Evolutionary conservation across 2,888 invertebrate genomes (phyloP), one percentile per base, ranked within the genome.

Genomic region (Epinotia bilunana): DNA sequence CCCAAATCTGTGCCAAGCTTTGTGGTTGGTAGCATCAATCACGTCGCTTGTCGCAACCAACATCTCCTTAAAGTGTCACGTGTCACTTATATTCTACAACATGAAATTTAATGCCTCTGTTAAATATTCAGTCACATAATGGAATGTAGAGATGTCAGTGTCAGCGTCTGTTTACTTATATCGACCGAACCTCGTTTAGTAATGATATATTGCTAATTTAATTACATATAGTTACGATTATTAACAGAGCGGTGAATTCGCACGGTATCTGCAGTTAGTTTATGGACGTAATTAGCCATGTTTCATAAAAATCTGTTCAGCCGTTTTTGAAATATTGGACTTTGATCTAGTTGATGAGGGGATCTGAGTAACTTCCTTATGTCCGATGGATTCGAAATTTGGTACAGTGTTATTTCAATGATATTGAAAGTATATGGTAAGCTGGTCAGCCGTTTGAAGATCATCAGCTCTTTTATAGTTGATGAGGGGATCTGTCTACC

Each of bases 61-160:
- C 61, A 53, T 53, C 70, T 74, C 74, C 74, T 71, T 71, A 70
- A 74, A 74, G 74, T 65, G 74, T 71, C 74, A 65, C 58, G 65
- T 74, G 74, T 74, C 70, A 74, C 72, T 72, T 72, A 55, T 71
- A 71, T 62, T 33, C 39, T 69, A 43, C 46, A 53, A 60, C 74
- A 71, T 60, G 74, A 64, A 64, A 74, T 70, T 74, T 74, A 74
- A 74, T 74, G 57, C 69, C 60, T 23, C 65, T 60, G 61, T 72
- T 61, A 62, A 70, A 70, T 70, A 61, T 72, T 63, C n/a, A 63
- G 55, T 16, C 68, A 62, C 76, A 68, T 5, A 69, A 69, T 46
- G 12, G 69, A 72, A 68, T 57, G 72, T 72, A 62, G 70, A 63
- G 18, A 18, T 70, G 63, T 58, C 64, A 64, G 33, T 70, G 63